phyloP scores from a whole-genome alignment of 2,888 invertebrate species.

The Noctua janthe region DNA sequence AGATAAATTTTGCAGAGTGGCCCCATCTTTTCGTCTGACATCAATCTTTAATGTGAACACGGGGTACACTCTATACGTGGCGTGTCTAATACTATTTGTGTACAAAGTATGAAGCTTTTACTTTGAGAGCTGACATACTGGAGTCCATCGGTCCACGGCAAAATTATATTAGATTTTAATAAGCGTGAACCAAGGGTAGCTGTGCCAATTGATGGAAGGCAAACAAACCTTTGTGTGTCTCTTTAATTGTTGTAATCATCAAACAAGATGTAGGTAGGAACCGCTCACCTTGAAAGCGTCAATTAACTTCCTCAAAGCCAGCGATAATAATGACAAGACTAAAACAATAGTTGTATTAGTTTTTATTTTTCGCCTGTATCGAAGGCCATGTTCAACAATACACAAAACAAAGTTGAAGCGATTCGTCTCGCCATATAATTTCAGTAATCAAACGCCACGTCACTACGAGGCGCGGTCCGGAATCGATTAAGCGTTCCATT shows the following conservation, averaged over 20 bases:
- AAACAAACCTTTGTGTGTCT: slow-evolving; percentile 50
- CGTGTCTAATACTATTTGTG: slow-evolving; percentile 86
- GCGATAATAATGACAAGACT: slow-evolving; percentile 87
- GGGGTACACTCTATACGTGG: slow-evolving; percentile 88
- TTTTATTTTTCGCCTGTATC: slow-evolving; percentile 85
- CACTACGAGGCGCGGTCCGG: slow-evolving; percentile 85
- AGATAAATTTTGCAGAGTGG: slow-evolving; percentile 91
- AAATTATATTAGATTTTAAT: slow-evolving; percentile 66
- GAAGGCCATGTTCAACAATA: slow-evolving; percentile 87
- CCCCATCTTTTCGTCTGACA: slow-evolving; percentile 90
- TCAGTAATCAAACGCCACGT: slow-evolving; percentile 88
- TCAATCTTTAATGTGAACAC: slow-evolving; percentile 89
- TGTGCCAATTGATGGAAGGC: slow-evolving; percentile 11
- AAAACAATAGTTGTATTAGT: slow-evolving; percentile 90
- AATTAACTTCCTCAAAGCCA: slow-evolving; percentile 87
- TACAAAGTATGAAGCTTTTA: slow-evolving; percentile 81
- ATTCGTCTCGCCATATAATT: slow-evolving; percentile 89
- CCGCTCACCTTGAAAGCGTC: slow-evolving; percentile 85
- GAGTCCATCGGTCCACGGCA: slow-evolving; percentile 61
- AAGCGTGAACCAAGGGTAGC: slow-evolving; percentile 48
- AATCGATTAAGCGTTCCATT: slow-evolving; percentile 89
- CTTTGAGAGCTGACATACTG: slow-evolving; percentile 69
- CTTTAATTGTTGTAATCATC: slow-evolving; percentile 69
- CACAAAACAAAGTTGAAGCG: slow-evolving; percentile 86
- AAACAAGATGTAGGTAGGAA: slow-evolving; percentile 76